Evolutionary conservation across 2,797 vertebrate species (phyloP).

Genomic region (Eulemur albifrons): DNA sequence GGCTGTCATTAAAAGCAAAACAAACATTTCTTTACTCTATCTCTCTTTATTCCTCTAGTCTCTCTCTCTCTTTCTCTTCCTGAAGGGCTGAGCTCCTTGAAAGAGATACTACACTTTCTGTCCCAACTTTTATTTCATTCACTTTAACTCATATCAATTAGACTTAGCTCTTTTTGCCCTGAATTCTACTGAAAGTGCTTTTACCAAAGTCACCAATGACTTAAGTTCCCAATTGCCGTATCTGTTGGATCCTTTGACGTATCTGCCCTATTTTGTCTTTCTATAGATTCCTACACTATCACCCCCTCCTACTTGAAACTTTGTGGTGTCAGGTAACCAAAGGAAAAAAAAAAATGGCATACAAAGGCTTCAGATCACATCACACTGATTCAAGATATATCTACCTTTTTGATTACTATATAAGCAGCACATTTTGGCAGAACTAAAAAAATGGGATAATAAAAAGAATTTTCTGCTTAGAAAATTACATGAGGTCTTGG

Average conservation of each 20-base stretch:
- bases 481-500: conserved; percentile 91
- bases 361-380: background rate
- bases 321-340: background rate
- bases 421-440: background rate
- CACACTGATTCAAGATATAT: background rate
- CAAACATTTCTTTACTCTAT: background rate
- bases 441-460: background rate
- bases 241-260: background rate
- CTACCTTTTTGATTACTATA: background rate
- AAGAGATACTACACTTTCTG: background rate
- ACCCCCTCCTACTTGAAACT: background rate
- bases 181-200: background rate
- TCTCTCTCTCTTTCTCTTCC: background rate
- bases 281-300: background rate
- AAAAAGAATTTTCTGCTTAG: conserved; percentile 37
- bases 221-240: background rate
- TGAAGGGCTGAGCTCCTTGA: background rate
- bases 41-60: background rate
- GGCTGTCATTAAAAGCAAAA: background rate
- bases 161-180: background rate
- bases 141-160: background rate
- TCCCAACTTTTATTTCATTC: background rate
- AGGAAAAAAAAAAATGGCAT: background rate
- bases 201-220: background rate
- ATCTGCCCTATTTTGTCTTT: background rate